Conservation (phyloP, 2,113 vertebrate genomes). For the Boulengeromyrus knoepffleri region DNA sequence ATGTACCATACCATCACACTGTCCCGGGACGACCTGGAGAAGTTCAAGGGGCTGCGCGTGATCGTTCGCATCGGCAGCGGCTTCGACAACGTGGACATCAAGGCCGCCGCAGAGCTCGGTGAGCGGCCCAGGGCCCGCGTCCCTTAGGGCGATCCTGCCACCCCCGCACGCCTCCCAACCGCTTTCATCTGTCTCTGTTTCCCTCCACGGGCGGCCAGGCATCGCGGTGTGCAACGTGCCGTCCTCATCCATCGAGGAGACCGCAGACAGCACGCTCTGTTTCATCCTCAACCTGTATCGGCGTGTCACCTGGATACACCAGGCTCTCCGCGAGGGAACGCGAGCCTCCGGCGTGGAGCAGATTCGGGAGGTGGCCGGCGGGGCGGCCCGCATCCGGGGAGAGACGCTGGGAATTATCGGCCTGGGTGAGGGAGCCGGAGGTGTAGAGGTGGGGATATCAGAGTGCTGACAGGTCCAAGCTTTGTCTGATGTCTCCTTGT, state of each 20-base stretch:
- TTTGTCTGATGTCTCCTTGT: background rate
- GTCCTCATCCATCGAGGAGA: constrained; percentile 72
- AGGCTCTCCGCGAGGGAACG: constrained; percentile 72
- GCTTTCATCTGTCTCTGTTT: background rate
- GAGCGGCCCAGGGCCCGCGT: constrained; percentile 21
- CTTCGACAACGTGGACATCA: constrained; percentile 74
- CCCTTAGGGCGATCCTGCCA: background rate
- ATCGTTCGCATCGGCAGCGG: constrained; percentile 74
- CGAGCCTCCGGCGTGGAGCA: constrained; percentile 69
- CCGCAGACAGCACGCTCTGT: constrained; percentile 71
- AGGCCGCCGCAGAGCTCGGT: constrained; percentile 72
- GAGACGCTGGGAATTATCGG: constrained; percentile 78
- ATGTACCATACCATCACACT: constrained; percentile 77
- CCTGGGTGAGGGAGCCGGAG: constrained; percentile 55
- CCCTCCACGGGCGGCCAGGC: constrained; percentile 40
- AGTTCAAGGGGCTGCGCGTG: constrained; percentile 73
- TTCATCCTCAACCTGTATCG: constrained; percentile 74
- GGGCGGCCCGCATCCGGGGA: constrained; percentile 71
- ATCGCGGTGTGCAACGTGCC: constrained; percentile 75
- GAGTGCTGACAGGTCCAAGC: background rate
- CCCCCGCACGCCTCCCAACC: too few relatives aligned
- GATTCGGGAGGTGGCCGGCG: constrained; percentile 73
- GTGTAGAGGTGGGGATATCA: background rate
- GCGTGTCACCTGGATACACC: constrained; percentile 72
- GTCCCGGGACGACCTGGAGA: constrained; percentile 72